These are phyloP conservation scores for Pyrrhosoma nymphula DNA, from an alignment of 2,888 invertebrate species.

Conservation along the genomic window DNA sequence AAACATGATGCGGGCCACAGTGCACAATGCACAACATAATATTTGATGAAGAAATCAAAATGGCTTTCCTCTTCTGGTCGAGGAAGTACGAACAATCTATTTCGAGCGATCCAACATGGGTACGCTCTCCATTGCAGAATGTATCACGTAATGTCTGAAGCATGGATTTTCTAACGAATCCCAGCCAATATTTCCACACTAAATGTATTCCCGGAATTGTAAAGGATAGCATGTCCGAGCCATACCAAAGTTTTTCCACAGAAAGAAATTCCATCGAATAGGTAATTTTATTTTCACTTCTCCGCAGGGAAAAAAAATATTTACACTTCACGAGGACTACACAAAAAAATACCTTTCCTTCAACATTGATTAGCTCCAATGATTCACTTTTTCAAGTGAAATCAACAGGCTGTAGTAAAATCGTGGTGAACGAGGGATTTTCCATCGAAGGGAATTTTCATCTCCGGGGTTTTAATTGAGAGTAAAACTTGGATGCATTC, in stretches of 20 bases:
- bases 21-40: no score
- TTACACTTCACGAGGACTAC: neutral
- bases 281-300: neutral
- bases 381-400: neutral
- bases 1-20: no score
- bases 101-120: no score
- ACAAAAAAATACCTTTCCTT: neutral
- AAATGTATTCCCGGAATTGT: no score
- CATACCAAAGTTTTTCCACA: neutral
- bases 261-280: neutral
- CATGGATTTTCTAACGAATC: no score
- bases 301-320: neutral
- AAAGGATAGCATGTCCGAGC: no score
- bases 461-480: neutral
- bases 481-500: neutral
- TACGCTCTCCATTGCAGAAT: no score
- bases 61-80: no score
- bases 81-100: no score
- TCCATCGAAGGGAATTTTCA: constrained; percentile 1
- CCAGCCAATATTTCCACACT: no score
- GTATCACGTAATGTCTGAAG: no score
- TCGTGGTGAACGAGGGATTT: neutral
- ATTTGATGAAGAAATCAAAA: no score
- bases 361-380: neutral
- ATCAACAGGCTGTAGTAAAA: neutral